Conservation (phyloP, 2,797 vertebrate genomes). For the Megalops cyprinoides region DNA sequence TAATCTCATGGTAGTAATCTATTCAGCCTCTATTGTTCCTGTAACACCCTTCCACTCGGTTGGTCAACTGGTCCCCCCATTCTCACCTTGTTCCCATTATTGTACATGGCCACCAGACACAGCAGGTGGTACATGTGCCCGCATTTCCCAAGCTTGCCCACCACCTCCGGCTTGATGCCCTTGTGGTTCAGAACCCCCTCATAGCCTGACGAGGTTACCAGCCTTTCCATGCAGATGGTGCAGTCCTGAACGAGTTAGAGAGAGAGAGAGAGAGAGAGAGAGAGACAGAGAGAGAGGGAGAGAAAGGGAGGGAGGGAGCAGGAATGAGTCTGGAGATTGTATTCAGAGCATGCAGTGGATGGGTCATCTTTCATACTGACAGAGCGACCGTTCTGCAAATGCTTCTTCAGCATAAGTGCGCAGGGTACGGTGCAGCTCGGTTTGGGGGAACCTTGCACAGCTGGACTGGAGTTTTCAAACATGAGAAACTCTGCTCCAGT, state of each 20-base stretch:
- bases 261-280: no score
- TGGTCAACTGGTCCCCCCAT: constrained; percentile 21
- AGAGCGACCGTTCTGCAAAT: constrained; percentile 7
- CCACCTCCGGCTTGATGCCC: constrained; percentile 87
- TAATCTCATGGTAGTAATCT: not conserved
- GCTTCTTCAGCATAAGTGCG: not conserved
- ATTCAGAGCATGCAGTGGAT: not conserved
- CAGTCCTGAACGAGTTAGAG: constrained; percentile 78
- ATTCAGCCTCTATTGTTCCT: no score
- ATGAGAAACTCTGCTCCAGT: not conserved
- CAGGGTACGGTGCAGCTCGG: not conserved
- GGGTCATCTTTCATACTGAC: constrained; percentile 15
- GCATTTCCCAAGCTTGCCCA: constrained; percentile 94
- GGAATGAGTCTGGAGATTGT: not conserved
- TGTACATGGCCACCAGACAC: constrained; percentile 97
- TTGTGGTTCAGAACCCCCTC: constrained; percentile 88
- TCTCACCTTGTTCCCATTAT: constrained; percentile 95
- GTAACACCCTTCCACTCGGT: no score
- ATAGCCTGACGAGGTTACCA: constrained; percentile 89
- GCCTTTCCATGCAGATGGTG: constrained; percentile 97
- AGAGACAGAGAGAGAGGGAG: no score
- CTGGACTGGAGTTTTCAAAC: not conserved
- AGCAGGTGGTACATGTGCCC: constrained; percentile 96
- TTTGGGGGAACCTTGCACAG: not conserved
- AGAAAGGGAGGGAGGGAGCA: not conserved